phyloP scores from a whole-genome alignment of 2,888 invertebrate species.

The Acronicta aceris region DNA sequence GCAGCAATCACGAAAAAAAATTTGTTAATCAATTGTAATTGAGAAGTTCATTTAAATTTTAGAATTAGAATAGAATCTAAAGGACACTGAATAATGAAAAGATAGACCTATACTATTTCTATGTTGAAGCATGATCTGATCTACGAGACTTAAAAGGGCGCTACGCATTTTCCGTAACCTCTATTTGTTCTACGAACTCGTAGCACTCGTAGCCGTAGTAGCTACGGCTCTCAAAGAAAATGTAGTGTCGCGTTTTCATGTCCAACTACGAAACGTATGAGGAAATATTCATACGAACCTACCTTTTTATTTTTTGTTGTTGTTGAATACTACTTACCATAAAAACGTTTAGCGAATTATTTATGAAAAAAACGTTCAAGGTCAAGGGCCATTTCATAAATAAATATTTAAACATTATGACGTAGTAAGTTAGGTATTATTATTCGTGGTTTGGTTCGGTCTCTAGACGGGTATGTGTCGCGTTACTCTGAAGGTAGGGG shows the following conservation, averaged over 20 bases:
- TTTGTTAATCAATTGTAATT: no score
- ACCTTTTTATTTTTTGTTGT: not conserved
- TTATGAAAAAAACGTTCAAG: no score
- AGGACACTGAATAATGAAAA: no score
- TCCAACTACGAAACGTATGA: not conserved
- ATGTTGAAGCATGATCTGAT: no score
- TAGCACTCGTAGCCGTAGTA: conserved; percentile 46
- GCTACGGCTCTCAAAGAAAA: conserved; percentile 33
- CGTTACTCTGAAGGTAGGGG: conserved; percentile 61
- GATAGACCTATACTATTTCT: not conserved
- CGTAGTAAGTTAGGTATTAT: conserved; percentile 27
- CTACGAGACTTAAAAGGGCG: not conserved
- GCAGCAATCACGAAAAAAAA: no score
- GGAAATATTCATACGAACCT: not conserved
- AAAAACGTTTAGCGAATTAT: no score
- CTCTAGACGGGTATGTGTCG: conserved; percentile 56
- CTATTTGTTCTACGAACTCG: conserved; percentile 35
- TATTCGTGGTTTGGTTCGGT: conserved; percentile 21
- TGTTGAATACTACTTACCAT: not conserved
- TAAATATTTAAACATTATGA: conserved; percentile 2
- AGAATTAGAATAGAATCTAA: no score
- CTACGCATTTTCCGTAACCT: not conserved
- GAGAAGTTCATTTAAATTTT: not conserved
- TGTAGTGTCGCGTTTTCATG: conserved; percentile 9
- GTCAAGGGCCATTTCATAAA: not conserved